Conservation (phyloP, 2,888 invertebrate species). For the Cordilura impudica region DNA sequence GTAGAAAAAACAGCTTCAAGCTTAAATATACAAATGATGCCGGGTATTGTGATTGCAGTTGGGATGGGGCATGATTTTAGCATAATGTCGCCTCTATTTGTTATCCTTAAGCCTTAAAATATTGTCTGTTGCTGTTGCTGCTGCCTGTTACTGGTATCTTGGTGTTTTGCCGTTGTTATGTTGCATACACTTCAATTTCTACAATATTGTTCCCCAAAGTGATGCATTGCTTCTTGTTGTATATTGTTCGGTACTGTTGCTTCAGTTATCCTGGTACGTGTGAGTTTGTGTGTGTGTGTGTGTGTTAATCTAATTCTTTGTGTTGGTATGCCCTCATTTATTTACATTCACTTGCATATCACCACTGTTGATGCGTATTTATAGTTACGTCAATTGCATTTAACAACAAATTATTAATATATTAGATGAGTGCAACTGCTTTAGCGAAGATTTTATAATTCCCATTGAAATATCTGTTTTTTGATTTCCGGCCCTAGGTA, state of each 20-base stretch:
- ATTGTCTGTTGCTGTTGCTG: conserved; percentile 16
- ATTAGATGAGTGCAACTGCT: background rate
- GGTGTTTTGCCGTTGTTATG: conserved; percentile 22
- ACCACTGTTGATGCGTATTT: conserved; percentile 26
- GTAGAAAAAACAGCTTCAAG: conserved; percentile 5
- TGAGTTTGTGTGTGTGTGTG: background rate
- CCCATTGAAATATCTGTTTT: background rate
- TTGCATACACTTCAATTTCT: conserved; percentile 53
- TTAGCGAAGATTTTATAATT: background rate
- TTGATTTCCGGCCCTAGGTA: conserved; percentile 9
- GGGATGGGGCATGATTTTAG: background rate
- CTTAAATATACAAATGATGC: conserved; percentile 26
- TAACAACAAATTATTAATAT: conserved; percentile 25
- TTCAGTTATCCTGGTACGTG: background rate
- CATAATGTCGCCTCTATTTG: conserved; percentile 1
- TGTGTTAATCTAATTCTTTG: too few relatives aligned
- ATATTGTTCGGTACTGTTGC: conserved; percentile 12
- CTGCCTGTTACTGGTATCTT: background rate
- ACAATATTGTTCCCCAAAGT: conserved; percentile 47
- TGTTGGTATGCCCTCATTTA: conserved; percentile 22
- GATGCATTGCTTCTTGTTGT: conserved; percentile 39
- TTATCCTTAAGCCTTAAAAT: conserved; percentile 23
- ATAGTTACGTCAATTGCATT: conserved; percentile 27
- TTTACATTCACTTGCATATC: background rate
- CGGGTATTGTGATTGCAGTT: background rate